These are phyloP conservation scores for Paralichthys olivaceus DNA, from an alignment of 2,113 vertebrate species.

Conservation along the genomic window DNA sequence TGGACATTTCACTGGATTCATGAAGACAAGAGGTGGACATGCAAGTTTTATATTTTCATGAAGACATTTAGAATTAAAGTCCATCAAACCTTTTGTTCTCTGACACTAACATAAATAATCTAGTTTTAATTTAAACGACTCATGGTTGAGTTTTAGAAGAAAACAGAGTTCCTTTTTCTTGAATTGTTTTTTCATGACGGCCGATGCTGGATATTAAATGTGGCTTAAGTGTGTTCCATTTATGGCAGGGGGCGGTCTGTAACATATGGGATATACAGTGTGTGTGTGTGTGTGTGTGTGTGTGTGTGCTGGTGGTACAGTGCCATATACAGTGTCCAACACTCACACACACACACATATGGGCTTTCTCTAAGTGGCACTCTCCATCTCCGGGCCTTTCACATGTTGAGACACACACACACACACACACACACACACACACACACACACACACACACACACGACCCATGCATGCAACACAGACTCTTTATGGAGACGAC, in stretches of 20 bases:
- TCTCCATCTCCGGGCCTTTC: conserved; percentile 30
- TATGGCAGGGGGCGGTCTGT: conserved; percentile 9
- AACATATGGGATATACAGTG: conserved; percentile 30
- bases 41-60: too few species aligned
- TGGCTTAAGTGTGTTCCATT: conserved; percentile 24
- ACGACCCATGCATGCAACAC: conserved; percentile 29
- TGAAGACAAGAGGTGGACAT: too few species aligned
- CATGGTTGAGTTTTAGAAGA: too few species aligned
- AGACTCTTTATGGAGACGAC: conserved; percentile 28
- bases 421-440: conserved; percentile 36
- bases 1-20: too few species aligned
- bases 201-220: conserved; percentile 23
- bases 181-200: not conserved
- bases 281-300: conserved; percentile 25
- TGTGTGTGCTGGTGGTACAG: conserved; percentile 23
- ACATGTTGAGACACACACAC: conserved; percentile 27
- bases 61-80: too few species aligned
- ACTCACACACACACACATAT: conserved; percentile 38
- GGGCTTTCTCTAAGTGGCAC: conserved; percentile 62
- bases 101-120: too few species aligned
- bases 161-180: too few species aligned
- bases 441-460: conserved; percentile 10
- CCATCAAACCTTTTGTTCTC: too few species aligned
- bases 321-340: conserved; percentile 24
- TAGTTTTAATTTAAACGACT: too few species aligned